Conservation (phyloP, 2,888 invertebrate species). For the Ashinkailepas kermadecensis region DNA sequence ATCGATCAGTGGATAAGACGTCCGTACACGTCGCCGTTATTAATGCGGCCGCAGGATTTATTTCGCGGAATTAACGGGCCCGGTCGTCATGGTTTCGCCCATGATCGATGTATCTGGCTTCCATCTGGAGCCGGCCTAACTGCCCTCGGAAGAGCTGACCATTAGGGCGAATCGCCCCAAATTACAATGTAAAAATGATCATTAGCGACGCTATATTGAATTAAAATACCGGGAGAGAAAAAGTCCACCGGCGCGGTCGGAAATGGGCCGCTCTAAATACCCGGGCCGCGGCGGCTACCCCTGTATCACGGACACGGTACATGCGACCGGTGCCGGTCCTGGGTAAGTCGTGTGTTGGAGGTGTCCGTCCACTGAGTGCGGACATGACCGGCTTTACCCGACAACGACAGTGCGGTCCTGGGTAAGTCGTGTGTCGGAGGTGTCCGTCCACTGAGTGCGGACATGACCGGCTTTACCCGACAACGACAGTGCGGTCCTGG, state of each 20-base stretch:
- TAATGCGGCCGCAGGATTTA: neutral
- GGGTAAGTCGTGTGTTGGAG: no score
- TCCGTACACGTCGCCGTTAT: neutral
- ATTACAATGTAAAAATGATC: slow-evolving; percentile 8
- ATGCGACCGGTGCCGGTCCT: no score
- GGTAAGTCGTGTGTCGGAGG: no score
- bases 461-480: no score
- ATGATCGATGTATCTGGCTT: neutral
- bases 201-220: neutral
- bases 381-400: no score
- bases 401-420: no score
- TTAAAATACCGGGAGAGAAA: neutral
- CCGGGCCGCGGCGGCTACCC: neutral
- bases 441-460: no score
- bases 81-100: neutral
- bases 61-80: neutral
- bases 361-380: no score
- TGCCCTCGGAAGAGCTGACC: neutral
- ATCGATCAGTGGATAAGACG: neutral
- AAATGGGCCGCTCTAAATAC: neutral
- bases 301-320: no score
- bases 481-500: no score
- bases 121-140: neutral
- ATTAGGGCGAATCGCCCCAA: neutral
- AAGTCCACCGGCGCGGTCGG: neutral